phyloP scores from a whole-genome alignment of 2,113 vertebrate genomes.

The Halcyon senegalensis region DNA sequence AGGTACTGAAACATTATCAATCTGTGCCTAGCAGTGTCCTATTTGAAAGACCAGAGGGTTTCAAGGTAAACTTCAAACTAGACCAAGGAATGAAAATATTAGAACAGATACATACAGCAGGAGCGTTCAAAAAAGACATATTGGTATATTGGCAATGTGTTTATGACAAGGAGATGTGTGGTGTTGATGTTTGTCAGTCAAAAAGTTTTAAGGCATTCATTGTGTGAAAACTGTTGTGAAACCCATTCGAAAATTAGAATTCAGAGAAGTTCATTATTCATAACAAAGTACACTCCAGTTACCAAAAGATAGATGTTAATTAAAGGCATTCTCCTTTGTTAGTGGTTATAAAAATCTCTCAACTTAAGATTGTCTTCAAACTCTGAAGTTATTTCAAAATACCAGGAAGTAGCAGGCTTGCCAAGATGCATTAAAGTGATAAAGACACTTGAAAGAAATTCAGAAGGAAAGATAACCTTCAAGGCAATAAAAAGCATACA shows the following conservation, averaged over 20 bases:
- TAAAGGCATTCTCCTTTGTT: not conserved
- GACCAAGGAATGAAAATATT: not conserved
- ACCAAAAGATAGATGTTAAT: not conserved
- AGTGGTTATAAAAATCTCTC: not conserved
- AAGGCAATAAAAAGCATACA: conserved; percentile 20
- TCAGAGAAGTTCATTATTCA: not conserved
- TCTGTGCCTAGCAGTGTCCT: not conserved
- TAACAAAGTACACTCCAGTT: not conserved
- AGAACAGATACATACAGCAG: not conserved
- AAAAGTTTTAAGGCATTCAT: not conserved
- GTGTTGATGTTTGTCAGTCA: not conserved
- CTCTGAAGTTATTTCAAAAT: not conserved
- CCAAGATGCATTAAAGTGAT: conserved; percentile 40
- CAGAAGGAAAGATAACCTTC: conserved; percentile 12
- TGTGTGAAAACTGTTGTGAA: not conserved
- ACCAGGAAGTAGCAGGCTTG: conserved; percentile 8
- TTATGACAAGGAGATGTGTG: not conserved
- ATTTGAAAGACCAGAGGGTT: not conserved
- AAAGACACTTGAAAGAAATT: conserved; percentile 47
- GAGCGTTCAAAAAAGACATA: not conserved
- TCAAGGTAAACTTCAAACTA: not conserved
- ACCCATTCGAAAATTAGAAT: not conserved
- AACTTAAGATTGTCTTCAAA: not conserved
- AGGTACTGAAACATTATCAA: not conserved
- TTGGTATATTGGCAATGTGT: not conserved